These are phyloP conservation scores for Meteorus colon DNA, from an alignment of 2,888 invertebrate genomes.

Conservation along the genomic window DNA sequence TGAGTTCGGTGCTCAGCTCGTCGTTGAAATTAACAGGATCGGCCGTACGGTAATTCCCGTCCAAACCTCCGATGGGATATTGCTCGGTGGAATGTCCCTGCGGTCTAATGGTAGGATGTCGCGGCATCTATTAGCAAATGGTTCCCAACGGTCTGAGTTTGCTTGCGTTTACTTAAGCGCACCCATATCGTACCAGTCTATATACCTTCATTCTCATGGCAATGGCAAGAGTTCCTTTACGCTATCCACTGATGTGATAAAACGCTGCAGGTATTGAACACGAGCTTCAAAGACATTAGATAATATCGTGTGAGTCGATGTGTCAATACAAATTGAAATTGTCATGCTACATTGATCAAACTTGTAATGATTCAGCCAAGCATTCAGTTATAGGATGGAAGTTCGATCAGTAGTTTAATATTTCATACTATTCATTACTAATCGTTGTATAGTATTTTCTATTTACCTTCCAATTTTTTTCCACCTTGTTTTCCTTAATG, in stretches of 20 bases:
- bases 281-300: not conserved
- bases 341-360: too few relatives aligned
- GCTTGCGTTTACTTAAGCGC: constrained; percentile 60
- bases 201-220: not conserved
- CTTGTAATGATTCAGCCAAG: too few relatives aligned
- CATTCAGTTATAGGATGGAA: too few relatives aligned
- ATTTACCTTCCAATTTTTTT: not conserved
- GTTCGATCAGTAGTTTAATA: too few relatives aligned
- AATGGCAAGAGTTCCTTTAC: not conserved
- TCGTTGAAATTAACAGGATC: constrained; percentile 55
- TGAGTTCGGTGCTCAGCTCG: constrained; percentile 19
- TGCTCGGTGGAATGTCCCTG: constrained; percentile 66
- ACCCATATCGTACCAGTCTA: constrained; percentile 20
- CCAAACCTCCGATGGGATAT: constrained; percentile 65
- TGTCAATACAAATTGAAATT: too few relatives aligned
- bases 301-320: not conserved
- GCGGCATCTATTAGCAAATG: constrained; percentile 70
- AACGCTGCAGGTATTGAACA: constrained; percentile 2
- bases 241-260: not conserved
- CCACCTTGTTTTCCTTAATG: not conserved
- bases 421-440: too few relatives aligned
- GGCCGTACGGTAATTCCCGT: constrained; percentile 59
- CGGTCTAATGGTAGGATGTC: constrained; percentile 68
- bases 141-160: constrained; percentile 67
- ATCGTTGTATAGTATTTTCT: too few relatives aligned